Evolutionary conservation across 2,888 invertebrate species (phyloP).

Genomic region (Hedychridium roseum): DNA sequence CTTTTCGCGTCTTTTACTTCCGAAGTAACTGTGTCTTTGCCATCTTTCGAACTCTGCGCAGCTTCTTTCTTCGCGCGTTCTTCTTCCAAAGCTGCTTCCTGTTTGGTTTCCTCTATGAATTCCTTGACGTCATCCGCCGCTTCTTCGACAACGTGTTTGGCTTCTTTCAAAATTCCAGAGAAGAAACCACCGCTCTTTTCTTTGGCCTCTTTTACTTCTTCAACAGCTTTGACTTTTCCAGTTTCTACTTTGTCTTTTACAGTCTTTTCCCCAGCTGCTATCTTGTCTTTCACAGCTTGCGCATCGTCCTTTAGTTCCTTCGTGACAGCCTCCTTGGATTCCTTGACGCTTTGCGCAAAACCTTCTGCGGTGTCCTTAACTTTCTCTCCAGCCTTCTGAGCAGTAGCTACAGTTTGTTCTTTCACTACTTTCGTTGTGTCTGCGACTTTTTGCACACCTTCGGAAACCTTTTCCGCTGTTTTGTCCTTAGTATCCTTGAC

Average conservation of each 20-base stretch:
- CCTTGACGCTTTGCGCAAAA: conserved; percentile 25
- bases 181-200: conserved; percentile 46
- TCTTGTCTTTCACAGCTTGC: conserved; percentile 21
- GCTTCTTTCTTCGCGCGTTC: conserved; percentile 27
- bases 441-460: conserved; percentile 62
- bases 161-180: conserved; percentile 47
- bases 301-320: conserved; percentile 20
- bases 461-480: conserved; percentile 11
- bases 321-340: conserved; percentile 25
- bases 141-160: conserved; percentile 43
- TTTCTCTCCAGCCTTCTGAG: conserved; percentile 9
- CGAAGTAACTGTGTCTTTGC: conserved; percentile 18
- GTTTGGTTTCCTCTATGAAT: conserved; percentile 46
- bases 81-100: conserved; percentile 36
- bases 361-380: conserved; percentile 28
- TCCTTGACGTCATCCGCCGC: conserved; percentile 41
- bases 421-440: conserved; percentile 66
- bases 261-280: conserved; percentile 8
- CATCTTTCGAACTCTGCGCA: conserved; percentile 24
- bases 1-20: conserved; percentile 21
- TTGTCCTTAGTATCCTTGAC: conserved; percentile 21
- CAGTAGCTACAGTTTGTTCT: conserved; percentile 51
- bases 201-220: conserved; percentile 41
- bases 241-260: conserved; percentile 15
- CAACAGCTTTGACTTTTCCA: conserved; percentile 26